Percentiles rank a stretch among this genome's conserved stretches.
Conservation (phyloP, 2,113 vertebrate species). For the Pagrus major region DNA sequence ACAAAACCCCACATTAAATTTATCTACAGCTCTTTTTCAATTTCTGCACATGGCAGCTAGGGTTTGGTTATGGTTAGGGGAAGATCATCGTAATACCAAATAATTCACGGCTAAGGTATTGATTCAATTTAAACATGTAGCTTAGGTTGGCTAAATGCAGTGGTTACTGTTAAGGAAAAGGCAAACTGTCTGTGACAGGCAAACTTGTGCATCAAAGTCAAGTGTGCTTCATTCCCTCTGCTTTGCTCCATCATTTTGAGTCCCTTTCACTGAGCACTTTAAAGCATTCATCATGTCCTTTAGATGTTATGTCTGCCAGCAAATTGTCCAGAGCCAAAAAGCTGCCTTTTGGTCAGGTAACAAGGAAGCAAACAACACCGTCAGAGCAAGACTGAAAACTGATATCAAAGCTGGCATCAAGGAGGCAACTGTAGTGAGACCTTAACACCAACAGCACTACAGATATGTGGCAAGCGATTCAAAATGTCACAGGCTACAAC, state of each 20-base stretch:
- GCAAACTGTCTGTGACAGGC: background rate
- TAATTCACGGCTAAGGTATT: background rate
- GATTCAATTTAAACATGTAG: background rate
- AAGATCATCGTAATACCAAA: background rate
- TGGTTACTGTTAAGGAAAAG: background rate
- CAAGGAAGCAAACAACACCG: too few species aligned
- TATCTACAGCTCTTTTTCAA: background rate
- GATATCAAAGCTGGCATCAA: too few species aligned
- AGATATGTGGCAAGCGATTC: too few species aligned
- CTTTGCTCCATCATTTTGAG: background rate
- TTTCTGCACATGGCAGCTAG: background rate
- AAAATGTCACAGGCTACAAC: too few species aligned
- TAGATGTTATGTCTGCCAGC: too few species aligned
- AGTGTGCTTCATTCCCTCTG: background rate
- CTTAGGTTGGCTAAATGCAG: background rate
- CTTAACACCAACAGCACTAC: too few species aligned
- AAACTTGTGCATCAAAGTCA: background rate
- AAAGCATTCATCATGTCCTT: too few species aligned
- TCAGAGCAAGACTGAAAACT: too few species aligned
- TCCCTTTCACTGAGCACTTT: too few species aligned
- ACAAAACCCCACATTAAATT: background rate
- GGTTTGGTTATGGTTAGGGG: background rate
- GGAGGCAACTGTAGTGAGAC: too few species aligned
- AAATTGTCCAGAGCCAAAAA: too few species aligned
- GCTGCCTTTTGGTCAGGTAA: too few species aligned